A percentile compares a stretch with the other conserved stretches of the same genome.
Evolutionary conservation across 2,888 invertebrate genomes (phyloP).

Genomic region (Stenoptilia bipunctidactyla): DNA sequence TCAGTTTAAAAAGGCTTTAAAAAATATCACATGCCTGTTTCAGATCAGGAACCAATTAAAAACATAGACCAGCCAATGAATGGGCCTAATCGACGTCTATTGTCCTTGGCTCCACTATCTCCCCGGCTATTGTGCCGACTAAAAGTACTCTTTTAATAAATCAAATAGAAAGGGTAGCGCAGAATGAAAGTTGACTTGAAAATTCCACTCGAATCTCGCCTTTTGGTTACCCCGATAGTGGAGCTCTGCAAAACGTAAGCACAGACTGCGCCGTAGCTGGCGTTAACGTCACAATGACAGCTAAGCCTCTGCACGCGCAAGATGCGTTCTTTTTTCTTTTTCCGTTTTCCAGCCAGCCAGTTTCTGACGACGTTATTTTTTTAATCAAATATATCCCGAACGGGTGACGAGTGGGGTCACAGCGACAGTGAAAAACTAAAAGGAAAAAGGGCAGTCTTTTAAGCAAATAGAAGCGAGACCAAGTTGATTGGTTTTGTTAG

Average conservation of each 20-base stretch:
- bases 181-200: constrained; percentile 8
- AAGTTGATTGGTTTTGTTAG: constrained; percentile 73
- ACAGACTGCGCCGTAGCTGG: constrained; percentile 7
- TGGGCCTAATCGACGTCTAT: constrained; percentile 49
- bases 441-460: constrained; percentile 63
- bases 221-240: constrained; percentile 51
- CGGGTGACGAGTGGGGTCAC: constrained; percentile 68
- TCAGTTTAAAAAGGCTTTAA: not conserved
- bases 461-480: constrained; percentile 71
- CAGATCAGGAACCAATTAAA: constrained; percentile 47
- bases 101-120: constrained; percentile 57
- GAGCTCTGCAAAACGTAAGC: constrained; percentile 44
- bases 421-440: constrained; percentile 62
- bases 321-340: constrained; percentile 58
- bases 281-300: constrained; percentile 63
- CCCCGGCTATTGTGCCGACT: constrained; percentile 24
- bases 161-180: constrained; percentile 27
- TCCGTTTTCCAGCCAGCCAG: constrained; percentile 35
- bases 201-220: constrained; percentile 25
- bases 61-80: constrained; percentile 35
- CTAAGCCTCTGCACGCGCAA: constrained; percentile 44
- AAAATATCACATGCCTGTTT: too few species aligned
- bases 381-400: constrained; percentile 72
- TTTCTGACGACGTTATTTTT: constrained; percentile 72
- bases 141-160: constrained; percentile 55